Conservation (phyloP, 2,797 vertebrate species). For the Sebastes paucispinis region DNA sequence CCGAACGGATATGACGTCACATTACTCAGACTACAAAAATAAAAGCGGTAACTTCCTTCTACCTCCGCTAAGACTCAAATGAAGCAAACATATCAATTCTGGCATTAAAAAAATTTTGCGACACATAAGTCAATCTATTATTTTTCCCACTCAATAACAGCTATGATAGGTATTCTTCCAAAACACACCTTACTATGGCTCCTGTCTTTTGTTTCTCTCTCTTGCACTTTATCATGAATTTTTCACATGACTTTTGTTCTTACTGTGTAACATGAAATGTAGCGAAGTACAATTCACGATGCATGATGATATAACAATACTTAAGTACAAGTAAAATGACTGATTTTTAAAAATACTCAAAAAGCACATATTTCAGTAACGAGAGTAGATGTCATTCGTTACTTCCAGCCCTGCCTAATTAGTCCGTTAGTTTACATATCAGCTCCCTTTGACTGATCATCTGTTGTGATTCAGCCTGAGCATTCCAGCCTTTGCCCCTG, state of each 20-base stretch:
- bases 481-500: slow-evolving; percentile 11
- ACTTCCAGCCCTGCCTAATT: too few species aligned
- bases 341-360: background rate
- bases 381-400: background rate
- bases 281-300: background rate
- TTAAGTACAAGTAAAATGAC: too few species aligned
- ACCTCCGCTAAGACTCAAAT: too few species aligned
- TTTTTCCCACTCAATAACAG: too few species aligned
- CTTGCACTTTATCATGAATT: background rate
- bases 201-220: background rate
- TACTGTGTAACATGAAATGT: background rate
- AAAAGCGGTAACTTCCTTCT: too few species aligned
- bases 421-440: background rate
- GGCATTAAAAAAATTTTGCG: too few species aligned
- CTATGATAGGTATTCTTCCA: too few species aligned
- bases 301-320: background rate
- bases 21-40: too few species aligned
- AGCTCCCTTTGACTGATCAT: background rate
- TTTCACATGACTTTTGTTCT: background rate
- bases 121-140: too few species aligned
- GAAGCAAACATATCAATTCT: too few species aligned
- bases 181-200: background rate
- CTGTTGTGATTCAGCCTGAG: background rate
- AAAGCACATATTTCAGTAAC: background rate
- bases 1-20: too few species aligned